Evolutionary conservation across 2,797 vertebrate genomes (phyloP).

Genomic region (Rhabdomys pumilio): DNA sequence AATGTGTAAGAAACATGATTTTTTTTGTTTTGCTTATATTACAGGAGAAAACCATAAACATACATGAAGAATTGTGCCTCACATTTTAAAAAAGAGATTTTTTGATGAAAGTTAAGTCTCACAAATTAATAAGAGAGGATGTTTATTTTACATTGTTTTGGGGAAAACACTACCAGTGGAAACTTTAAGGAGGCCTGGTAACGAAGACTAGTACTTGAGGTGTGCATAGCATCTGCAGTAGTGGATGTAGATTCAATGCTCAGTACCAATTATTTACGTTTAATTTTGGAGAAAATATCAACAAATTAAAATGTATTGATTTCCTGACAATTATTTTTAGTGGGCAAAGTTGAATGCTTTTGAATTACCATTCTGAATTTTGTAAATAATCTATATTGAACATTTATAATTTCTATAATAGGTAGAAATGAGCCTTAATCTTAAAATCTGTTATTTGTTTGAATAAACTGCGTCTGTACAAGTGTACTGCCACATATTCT

Average conservation of each 20-base stretch:
- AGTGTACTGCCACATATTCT: neutral
- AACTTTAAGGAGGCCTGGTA: neutral
- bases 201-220: too few relatives aligned
- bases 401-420: neutral
- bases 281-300: neutral
- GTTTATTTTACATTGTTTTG: neutral
- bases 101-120: conserved; percentile 24
- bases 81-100: neutral
- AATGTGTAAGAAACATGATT: neutral
- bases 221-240: too few relatives aligned
- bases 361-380: neutral
- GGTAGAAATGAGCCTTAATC: neutral
- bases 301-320: neutral
- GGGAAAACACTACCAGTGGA: neutral
- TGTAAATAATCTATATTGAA: neutral
- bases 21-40: neutral
- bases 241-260: neutral
- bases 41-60: neutral
- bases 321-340: neutral
- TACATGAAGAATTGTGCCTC: neutral
- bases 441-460: neutral
- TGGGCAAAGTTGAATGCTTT: neutral
- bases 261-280: neutral
- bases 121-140: neutral
- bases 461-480: neutral